A percentile compares a stretch with the other conserved stretches of the same genome.
Conservation (phyloP, 2,797 vertebrate species). For the Myotis myotis region DNA sequence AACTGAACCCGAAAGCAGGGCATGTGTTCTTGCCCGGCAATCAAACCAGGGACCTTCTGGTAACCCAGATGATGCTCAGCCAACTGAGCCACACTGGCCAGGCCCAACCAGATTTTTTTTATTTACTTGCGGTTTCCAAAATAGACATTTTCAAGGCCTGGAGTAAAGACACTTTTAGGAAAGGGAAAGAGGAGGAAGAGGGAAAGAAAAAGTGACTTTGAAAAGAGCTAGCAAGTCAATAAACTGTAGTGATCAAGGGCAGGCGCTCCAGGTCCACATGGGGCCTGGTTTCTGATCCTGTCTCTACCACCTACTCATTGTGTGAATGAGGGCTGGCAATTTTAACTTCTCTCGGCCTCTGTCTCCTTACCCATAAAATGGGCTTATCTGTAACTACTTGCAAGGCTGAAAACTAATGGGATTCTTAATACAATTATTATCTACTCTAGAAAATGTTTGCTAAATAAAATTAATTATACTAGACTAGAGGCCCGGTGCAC, state of each 20-base stretch:
- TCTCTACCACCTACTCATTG: not conserved
- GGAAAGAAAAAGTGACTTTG: not conserved
- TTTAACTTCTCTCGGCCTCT: not conserved
- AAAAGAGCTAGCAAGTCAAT: not conserved
- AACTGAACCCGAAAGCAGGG: not conserved
- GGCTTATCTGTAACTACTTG: not conserved
- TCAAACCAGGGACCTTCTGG: not conserved
- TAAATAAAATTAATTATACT: not conserved
- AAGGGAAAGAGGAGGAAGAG: not conserved
- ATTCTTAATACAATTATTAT: not conserved
- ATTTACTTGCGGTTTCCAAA: constrained; percentile 37
- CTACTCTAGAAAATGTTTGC: not conserved
- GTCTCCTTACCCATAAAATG: not conserved
- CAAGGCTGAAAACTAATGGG: not conserved
- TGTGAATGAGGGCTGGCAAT: not conserved
- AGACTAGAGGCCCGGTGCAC: too few species aligned
- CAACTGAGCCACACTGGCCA: not conserved
- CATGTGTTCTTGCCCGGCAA: not conserved
- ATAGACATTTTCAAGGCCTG: not conserved
- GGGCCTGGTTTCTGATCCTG: not conserved
- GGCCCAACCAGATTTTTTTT: not conserved
- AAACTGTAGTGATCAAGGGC: not conserved
- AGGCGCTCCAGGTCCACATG: not conserved
- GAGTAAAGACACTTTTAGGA: not conserved
- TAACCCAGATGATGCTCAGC: not conserved